A percentile compares a stretch with the other conserved stretches of the same genome.
Evolutionary conservation across 2,888 invertebrate species (phyloP).

Genomic region (Helicoverpa assulta): DNA sequence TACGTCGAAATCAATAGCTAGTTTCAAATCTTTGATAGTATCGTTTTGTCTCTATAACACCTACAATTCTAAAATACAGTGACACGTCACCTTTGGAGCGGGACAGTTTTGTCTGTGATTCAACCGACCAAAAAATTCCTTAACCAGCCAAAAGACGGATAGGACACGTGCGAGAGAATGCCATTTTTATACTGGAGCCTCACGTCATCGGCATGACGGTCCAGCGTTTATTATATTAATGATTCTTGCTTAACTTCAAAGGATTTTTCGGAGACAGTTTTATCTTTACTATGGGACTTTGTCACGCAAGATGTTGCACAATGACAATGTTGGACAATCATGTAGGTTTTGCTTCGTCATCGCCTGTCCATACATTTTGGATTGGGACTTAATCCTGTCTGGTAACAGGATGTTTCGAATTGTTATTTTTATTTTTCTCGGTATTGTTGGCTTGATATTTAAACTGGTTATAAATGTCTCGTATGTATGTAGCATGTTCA

Average conservation of each 20-base stretch:
- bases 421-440: conserved; percentile 36
- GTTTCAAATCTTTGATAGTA: neutral
- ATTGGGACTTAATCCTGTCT: conserved; percentile 80
- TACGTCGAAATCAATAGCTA: neutral
- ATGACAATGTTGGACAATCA: conserved; percentile 81
- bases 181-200: conserved; percentile 69
- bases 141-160: conserved; percentile 53
- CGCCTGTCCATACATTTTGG: conserved; percentile 83
- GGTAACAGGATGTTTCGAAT: conserved; percentile 76
- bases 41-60: neutral
- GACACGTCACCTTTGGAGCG: conserved; percentile 44
- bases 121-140: conserved; percentile 43
- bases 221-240: conserved; percentile 85
- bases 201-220: conserved; percentile 77
- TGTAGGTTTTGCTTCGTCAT: conserved; percentile 81
- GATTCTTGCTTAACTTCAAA: conserved; percentile 80
- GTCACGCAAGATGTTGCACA: conserved; percentile 87
- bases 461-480: neutral
- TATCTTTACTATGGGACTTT: conserved; percentile 80
- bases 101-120: conserved; percentile 49
- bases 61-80: conserved; percentile 9
- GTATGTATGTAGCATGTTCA: neutral
- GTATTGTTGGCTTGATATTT: neutral
- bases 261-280: conserved; percentile 84
- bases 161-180: conserved; percentile 75